Evolutionary conservation across 1,140 invertebrate species (phyloP).

Genomic region (Diorhabda sublineata): DNA sequence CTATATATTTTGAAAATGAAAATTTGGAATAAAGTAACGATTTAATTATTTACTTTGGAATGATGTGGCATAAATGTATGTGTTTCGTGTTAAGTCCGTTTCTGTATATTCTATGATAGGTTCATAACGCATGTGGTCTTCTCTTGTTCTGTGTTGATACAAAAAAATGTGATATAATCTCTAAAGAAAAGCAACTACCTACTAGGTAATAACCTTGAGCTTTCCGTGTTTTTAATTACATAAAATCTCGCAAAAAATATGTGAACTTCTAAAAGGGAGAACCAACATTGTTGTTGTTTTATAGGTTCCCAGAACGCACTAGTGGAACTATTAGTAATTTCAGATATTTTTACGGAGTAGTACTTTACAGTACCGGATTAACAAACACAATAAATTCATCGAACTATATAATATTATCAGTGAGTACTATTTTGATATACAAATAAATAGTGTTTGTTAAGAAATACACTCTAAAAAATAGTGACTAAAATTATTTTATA

Average conservation of each 20-base stretch:
- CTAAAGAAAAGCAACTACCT: slow-evolving; percentile 2
- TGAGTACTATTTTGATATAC: too few relatives aligned
- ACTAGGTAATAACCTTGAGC: not conserved
- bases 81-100: not conserved
- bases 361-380: too few relatives aligned
- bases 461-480: too few relatives aligned
- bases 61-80: too few relatives aligned
- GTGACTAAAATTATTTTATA: too few relatives aligned
- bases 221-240: slow-evolving; percentile 1
- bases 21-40: too few relatives aligned
- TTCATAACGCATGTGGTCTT: slow-evolving; percentile 9
- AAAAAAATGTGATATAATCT: slow-evolving; percentile 1
- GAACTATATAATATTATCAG: too few relatives aligned
- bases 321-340: slow-evolving; percentile 2
- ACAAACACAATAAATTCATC: too few relatives aligned
- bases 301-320: not conserved
- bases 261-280: not conserved
- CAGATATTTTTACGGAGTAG: not conserved
- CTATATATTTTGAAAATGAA: too few relatives aligned
- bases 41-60: too few relatives aligned
- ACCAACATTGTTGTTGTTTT: not conserved
- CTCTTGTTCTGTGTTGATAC: not conserved
- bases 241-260: slow-evolving; percentile 1
- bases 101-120: slow-evolving; percentile 1
- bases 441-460: too few relatives aligned